Evolutionary conservation across 2,888 invertebrate genomes (phyloP).

Genomic region (Hipparchia sbordonii): DNA sequence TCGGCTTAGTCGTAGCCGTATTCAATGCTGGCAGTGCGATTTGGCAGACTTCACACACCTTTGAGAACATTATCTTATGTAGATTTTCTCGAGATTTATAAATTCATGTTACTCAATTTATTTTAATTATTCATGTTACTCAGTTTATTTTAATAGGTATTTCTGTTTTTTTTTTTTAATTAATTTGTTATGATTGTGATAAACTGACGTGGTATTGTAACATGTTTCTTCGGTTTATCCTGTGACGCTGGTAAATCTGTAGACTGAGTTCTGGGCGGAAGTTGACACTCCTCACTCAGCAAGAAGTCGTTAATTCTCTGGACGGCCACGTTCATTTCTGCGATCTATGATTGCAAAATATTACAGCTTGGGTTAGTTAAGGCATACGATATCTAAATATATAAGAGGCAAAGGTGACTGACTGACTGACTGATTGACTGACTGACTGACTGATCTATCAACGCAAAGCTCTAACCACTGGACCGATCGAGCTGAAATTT

Average conservation of each 20-base stretch:
- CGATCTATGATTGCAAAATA: slow-evolving; percentile 55
- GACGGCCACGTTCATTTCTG: slow-evolving; percentile 75
- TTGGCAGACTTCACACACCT: too few species aligned
- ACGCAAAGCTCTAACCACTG: too few species aligned
- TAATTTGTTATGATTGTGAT: background rate
- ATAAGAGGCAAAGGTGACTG: too few species aligned
- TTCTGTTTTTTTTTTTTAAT: background rate
- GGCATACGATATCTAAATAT: background rate
- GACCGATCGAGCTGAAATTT: too few species aligned
- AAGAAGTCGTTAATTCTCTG: slow-evolving; percentile 73
- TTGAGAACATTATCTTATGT: too few species aligned
- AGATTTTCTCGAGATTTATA: too few species aligned
- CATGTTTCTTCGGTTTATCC: slow-evolving; percentile 59
- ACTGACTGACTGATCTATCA: too few species aligned
- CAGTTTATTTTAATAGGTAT: background rate
- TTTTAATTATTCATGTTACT: background rate
- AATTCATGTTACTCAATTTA: background rate
- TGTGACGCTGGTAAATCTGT: slow-evolving; percentile 29
- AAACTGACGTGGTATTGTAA: slow-evolving; percentile 60
- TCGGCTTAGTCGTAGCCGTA: too few species aligned
- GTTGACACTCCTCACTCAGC: slow-evolving; percentile 65
- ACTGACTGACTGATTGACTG: too few species aligned
- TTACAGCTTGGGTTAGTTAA: background rate
- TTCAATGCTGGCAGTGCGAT: too few species aligned
- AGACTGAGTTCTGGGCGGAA: slow-evolving; percentile 55